Evolutionary conservation across 2,888 invertebrate genomes (phyloP).

Genomic region (Amphipoea lucens): DNA sequence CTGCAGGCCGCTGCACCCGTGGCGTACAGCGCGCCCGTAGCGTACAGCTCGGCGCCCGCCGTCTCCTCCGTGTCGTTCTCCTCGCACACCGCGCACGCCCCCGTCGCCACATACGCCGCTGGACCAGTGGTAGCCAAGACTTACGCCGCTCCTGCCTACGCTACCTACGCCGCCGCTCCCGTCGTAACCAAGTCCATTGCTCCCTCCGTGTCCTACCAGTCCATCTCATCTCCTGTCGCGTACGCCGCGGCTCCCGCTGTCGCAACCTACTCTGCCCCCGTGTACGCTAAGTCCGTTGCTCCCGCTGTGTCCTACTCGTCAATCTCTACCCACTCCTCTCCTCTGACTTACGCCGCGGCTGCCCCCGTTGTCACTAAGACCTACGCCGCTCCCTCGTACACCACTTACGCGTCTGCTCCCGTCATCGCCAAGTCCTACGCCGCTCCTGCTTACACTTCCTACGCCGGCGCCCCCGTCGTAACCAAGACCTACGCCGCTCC

Average conservation of each 20-base stretch:
- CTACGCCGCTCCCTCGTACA: slow-evolving; percentile 72
- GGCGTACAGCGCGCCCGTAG: slow-evolving; percentile 82
- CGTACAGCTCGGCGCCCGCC: slow-evolving; percentile 81
- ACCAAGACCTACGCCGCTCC: slow-evolving; percentile 79
- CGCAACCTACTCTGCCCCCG: slow-evolving; percentile 70
- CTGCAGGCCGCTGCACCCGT: slow-evolving; percentile 80
- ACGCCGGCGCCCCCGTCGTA: slow-evolving; percentile 78
- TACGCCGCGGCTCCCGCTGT: slow-evolving; percentile 76
- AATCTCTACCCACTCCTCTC: slow-evolving; percentile 73
- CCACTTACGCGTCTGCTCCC: slow-evolving; percentile 65
- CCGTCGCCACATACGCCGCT: slow-evolving; percentile 68
- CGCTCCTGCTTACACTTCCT: slow-evolving; percentile 65
- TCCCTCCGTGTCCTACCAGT: slow-evolving; percentile 74
- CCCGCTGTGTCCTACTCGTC: slow-evolving; percentile 77
- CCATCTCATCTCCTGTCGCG: slow-evolving; percentile 72
- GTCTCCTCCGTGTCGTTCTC: slow-evolving; percentile 68
- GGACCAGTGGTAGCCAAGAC: slow-evolving; percentile 79
- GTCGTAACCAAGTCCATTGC: slow-evolving; percentile 74
- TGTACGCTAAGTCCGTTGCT: slow-evolving; percentile 80
- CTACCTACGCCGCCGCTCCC: slow-evolving; percentile 75
- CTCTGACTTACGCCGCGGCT: slow-evolving; percentile 71
- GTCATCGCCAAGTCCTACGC: slow-evolving; percentile 71
- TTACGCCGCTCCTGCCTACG: slow-evolving; percentile 70
- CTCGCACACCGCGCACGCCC: slow-evolving; percentile 61
- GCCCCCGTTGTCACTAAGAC: slow-evolving; percentile 72